A percentile compares a stretch with the other conserved stretches of the same genome.
phyloP scores from a whole-genome alignment of 2,888 invertebrate genomes.

The Xestia xanthographa region DNA sequence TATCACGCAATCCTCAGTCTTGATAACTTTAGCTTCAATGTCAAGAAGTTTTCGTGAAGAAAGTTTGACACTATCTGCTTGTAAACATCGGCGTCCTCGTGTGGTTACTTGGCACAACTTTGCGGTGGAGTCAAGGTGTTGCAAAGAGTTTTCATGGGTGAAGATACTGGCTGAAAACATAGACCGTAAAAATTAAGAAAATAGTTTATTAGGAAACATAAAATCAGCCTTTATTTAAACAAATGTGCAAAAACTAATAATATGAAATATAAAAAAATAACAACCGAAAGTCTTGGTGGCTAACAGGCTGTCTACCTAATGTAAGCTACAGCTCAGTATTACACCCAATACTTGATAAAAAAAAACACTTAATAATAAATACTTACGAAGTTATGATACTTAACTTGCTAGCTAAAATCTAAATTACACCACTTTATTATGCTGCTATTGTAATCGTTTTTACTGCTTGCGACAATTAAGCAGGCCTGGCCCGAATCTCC shows the following conservation, averaged over 20 bases:
- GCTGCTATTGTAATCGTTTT: too few species aligned
- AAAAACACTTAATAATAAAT: too few species aligned
- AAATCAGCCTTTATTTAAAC: background rate
- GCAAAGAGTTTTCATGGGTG: background rate
- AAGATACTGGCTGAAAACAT: background rate
- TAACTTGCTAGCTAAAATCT: too few species aligned
- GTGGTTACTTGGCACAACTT: slow-evolving; percentile 15
- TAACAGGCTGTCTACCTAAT: background rate
- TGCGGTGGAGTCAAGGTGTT: background rate
- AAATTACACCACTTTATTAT: too few species aligned
- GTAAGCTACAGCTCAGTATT: too few species aligned
- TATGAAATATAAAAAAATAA: background rate
- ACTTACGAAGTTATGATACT: too few species aligned
- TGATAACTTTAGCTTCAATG: slow-evolving; percentile 55
- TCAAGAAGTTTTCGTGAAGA: slow-evolving; percentile 51
- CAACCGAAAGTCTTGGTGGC: background rate
- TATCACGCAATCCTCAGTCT: slow-evolving; percentile 58
- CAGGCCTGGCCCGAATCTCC: too few species aligned
- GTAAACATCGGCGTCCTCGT: slow-evolving; percentile 10
- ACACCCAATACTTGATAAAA: too few species aligned
- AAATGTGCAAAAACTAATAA: background rate
- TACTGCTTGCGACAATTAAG: too few species aligned
- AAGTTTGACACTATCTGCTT: slow-evolving; percentile 32
- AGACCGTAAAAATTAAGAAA: background rate
- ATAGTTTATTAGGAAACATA: background rate